Conservation (phyloP, 2,888 invertebrate genomes). For the Eupithecia vulgata region DNA sequence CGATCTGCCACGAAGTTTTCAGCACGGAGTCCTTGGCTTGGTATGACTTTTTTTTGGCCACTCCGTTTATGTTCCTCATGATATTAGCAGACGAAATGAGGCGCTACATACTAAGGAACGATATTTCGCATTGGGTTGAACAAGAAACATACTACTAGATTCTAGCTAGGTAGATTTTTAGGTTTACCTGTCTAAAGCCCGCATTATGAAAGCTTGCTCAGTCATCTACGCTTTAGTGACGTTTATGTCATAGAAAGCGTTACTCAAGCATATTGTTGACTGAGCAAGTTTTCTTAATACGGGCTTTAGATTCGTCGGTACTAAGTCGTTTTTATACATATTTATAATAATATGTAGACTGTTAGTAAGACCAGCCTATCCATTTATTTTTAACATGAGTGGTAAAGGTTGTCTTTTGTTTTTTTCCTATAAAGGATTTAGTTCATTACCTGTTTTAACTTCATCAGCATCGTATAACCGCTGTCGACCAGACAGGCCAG, state of each 20-base stretch:
- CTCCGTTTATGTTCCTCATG: slow-evolving; percentile 90
- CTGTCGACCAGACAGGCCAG: background rate
- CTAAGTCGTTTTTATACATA: background rate
- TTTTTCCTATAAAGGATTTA: background rate
- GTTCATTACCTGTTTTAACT: background rate
- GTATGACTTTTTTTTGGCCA: slow-evolving; percentile 88
- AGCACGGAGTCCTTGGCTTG: slow-evolving; percentile 88
- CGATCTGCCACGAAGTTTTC: slow-evolving; percentile 87
- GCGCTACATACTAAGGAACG: slow-evolving; percentile 87
- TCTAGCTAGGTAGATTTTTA: background rate
- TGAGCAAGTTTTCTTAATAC: too few relatives aligned
- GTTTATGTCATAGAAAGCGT: too few relatives aligned
- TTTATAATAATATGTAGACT: too few relatives aligned
- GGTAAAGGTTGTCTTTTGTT: background rate
- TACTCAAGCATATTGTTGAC: too few relatives aligned
- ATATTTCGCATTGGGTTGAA: slow-evolving; percentile 88
- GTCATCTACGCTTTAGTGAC: too few relatives aligned
- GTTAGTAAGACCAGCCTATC: background rate
- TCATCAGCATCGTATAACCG: background rate
- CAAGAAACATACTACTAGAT: slow-evolving; percentile 89
- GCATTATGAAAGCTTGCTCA: too few relatives aligned
- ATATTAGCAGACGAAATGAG: slow-evolving; percentile 90
- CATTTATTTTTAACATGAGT: background rate
- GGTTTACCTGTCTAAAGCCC: background rate
- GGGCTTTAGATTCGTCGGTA: background rate